Percentiles rank a stretch among this genome's conserved stretches.
Conservation (phyloP, 2,888 invertebrate genomes). For the Epirrhoe alternata region DNA sequence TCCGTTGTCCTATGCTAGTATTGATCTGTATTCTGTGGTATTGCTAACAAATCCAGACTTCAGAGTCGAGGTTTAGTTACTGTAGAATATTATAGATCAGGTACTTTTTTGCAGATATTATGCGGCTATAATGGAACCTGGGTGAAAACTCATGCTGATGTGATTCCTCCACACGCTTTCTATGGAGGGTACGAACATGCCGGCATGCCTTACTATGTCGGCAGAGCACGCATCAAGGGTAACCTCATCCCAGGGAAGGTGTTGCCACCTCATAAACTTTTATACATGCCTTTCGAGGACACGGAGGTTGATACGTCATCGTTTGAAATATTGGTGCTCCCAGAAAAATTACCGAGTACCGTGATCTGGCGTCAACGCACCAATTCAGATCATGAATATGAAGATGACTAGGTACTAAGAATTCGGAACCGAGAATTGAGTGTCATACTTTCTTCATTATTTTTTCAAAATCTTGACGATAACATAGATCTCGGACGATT, state of each 20-base stretch:
- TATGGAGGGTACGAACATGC: background rate
- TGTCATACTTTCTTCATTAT: too few species aligned
- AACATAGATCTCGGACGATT: too few species aligned
- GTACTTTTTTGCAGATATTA: background rate
- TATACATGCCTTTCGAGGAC: background rate
- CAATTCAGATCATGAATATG: too few species aligned
- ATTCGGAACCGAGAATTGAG: background rate
- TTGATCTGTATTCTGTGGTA: too few species aligned
- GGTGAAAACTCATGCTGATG: background rate
- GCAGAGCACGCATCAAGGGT: background rate
- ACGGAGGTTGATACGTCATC: background rate
- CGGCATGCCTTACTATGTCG: background rate
- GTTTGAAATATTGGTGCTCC: background rate
- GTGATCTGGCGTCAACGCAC: background rate
- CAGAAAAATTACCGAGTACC: background rate
- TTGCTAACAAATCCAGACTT: too few species aligned
- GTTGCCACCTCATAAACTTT: slow-evolving; percentile 1
- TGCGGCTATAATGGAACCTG: background rate
- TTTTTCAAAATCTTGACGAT: too few species aligned
- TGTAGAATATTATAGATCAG: too few species aligned
- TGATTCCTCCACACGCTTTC: background rate
- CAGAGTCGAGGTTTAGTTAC: too few species aligned
- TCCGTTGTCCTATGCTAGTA: too few species aligned
- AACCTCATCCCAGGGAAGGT: slow-evolving; percentile 1
- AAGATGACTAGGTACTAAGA: too few species aligned